A percentile compares a stretch with the other conserved stretches of the same genome.
These are phyloP conservation scores for Mugil cephalus DNA, from an alignment of 2,113 vertebrate species.

Conservation along the genomic window DNA sequence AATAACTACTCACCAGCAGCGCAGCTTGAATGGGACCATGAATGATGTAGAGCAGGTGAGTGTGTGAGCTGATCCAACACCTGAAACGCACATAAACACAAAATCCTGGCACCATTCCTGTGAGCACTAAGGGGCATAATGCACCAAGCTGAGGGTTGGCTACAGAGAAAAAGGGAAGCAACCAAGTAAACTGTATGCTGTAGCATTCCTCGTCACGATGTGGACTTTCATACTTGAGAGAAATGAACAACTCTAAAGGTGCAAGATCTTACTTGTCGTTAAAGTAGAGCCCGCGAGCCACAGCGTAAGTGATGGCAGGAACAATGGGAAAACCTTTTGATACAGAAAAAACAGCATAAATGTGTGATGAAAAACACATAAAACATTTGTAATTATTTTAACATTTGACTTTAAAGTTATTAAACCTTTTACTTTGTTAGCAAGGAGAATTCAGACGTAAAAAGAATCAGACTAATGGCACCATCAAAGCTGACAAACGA, in stretches of 20 bases:
- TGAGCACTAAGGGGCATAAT: not conserved
- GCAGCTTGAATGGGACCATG: conserved; percentile 94
- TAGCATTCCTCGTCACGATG: too few species aligned
- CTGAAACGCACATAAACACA: conserved; percentile 77
- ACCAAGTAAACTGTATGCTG: not conserved
- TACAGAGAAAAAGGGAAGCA: not conserved
- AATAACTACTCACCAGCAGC: conserved; percentile 86
- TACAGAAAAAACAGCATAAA: conserved; percentile 3
- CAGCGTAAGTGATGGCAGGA: conserved; percentile 79
- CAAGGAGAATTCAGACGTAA: too few species aligned
- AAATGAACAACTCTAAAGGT: not conserved
- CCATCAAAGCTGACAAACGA: too few species aligned
- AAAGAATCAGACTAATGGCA: too few species aligned
- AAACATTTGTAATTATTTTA: too few species aligned
- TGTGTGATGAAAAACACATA: too few species aligned
- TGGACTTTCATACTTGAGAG: too few species aligned
- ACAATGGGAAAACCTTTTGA: conserved; percentile 83
- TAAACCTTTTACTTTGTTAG: too few species aligned
- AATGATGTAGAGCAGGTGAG: conserved; percentile 91
- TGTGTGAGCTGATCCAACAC: conserved; percentile 93
- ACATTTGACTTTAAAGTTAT: too few species aligned
- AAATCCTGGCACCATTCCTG: not conserved
- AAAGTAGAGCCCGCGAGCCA: conserved; percentile 77
- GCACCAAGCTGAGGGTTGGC: too few species aligned
- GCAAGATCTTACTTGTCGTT: conserved; percentile 81